A percentile compares a stretch with the other conserved stretches of the same genome.
These are phyloP conservation scores for Ceriagrion tenellum DNA, from an alignment of 2,888 invertebrate genomes.

Conservation along the genomic window DNA sequence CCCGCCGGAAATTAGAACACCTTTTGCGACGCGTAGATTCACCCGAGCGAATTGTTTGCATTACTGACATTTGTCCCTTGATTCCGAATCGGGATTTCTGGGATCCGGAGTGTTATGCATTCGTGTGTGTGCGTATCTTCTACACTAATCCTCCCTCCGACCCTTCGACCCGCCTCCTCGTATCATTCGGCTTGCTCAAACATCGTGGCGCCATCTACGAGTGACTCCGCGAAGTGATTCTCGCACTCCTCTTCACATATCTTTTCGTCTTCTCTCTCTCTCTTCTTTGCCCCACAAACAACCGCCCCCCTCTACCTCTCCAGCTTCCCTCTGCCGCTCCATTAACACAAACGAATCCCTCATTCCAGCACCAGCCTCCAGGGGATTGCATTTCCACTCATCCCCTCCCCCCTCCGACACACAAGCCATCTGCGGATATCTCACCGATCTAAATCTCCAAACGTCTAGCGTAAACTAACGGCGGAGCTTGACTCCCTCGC, in stretches of 20 bases:
- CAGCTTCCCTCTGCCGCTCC: not conserved
- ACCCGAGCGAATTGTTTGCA: conserved; percentile 36
- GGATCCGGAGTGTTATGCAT: not conserved
- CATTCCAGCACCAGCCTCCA: not conserved
- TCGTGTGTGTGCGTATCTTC: not conserved
- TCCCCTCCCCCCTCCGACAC: not conserved
- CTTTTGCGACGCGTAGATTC: not conserved
- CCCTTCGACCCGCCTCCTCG: not conserved
- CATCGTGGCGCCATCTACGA: not conserved
- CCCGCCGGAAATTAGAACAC: too few relatives aligned
- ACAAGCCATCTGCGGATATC: not conserved
- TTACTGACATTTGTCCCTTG: conserved; percentile 25
- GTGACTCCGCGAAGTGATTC: not conserved
- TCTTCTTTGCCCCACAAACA: too few relatives aligned
- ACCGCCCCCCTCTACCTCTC: too few relatives aligned
- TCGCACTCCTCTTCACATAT: not conserved
- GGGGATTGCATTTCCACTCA: not conserved
- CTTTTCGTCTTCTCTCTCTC: not conserved
- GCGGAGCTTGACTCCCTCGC: too few relatives aligned
- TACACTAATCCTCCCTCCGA: not conserved
- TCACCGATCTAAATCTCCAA: conserved; percentile 15
- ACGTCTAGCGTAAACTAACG: not conserved
- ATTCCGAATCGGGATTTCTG: not conserved
- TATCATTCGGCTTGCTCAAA: not conserved
- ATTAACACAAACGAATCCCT: conserved; percentile 21